phyloP scores from a whole-genome alignment of 2,888 invertebrate genomes.

The Parnassius mnemosyne region DNA sequence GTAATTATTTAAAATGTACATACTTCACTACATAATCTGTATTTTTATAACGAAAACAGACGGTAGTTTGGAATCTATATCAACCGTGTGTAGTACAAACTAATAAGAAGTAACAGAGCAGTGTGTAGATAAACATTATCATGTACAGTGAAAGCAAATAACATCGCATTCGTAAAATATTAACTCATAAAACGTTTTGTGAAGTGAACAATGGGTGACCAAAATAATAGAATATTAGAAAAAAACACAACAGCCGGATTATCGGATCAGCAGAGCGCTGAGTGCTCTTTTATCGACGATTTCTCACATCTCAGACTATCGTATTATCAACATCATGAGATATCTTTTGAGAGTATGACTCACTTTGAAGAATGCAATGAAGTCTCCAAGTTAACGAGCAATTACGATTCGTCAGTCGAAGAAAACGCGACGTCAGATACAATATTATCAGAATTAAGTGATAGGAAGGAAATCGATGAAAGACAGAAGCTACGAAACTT shows the following conservation, averaged over 20 bases:
- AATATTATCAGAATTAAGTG: slow-evolving; percentile 29
- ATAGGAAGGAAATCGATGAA: slow-evolving; percentile 32
- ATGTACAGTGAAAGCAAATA: too few species aligned
- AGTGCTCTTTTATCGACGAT: slow-evolving; percentile 49
- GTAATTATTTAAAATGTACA: background rate
- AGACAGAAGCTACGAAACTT: slow-evolving; percentile 42
- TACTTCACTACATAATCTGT: background rate
- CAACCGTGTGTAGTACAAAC: too few species aligned
- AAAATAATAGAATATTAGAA: slow-evolving; percentile 12
- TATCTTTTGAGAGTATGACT: slow-evolving; percentile 22
- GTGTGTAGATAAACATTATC: too few species aligned
- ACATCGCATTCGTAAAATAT: too few species aligned
- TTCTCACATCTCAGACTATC: slow-evolving; percentile 58
- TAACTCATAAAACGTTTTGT: too few species aligned
- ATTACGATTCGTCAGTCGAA: slow-evolving; percentile 20
- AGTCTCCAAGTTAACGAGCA: slow-evolving; percentile 29
- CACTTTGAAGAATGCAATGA: slow-evolving; percentile 20
- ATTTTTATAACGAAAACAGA: background rate
- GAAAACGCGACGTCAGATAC: slow-evolving; percentile 10
- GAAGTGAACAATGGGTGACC: slow-evolving; percentile 20
- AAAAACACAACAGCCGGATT: background rate
- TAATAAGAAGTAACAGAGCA: too few species aligned
- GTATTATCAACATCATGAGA: slow-evolving; percentile 43
- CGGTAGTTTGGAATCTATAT: background rate
- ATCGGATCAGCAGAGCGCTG: slow-evolving; percentile 20